Conservation (phyloP, 1,140 invertebrate species). For the Heliconius nattereri region DNA sequence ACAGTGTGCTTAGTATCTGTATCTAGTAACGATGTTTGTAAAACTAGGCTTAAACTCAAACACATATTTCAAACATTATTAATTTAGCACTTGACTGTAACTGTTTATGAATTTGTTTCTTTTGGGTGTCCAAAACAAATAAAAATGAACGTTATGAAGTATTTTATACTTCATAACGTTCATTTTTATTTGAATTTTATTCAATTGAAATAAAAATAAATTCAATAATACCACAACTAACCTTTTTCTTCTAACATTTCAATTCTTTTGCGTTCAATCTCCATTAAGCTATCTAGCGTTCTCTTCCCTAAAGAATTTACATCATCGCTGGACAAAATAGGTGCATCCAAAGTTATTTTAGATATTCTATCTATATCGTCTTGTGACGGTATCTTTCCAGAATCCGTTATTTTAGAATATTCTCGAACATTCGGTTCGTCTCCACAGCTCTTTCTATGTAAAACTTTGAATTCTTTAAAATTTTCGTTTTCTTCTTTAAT, state of each 20-base stretch:
- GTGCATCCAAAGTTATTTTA: slow-evolving; percentile 90
- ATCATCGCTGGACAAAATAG: slow-evolving; percentile 85
- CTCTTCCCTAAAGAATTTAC: slow-evolving; percentile 88
- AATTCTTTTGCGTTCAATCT: slow-evolving; percentile 93
- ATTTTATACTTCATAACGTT: too few relatives aligned
- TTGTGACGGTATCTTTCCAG: slow-evolving; percentile 85
- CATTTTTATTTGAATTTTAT: too few relatives aligned
- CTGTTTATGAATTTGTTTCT: too few relatives aligned
- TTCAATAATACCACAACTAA: slow-evolving; percentile 64
- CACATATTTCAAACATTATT: background rate
- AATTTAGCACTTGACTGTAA: too few relatives aligned
- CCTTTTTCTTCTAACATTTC: slow-evolving; percentile 95
- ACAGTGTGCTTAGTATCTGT: too few relatives aligned
- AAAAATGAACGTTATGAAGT: too few relatives aligned
- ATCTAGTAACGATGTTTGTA: too few relatives aligned
- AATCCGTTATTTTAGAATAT: slow-evolving; percentile 64
- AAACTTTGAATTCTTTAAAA: slow-evolving; percentile 27
- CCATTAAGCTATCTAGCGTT: slow-evolving; percentile 93
- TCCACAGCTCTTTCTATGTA: slow-evolving; percentile 77
- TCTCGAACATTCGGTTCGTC: slow-evolving; percentile 70
- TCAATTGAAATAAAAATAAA: too few relatives aligned
- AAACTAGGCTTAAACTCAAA: background rate
- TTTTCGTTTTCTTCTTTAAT: slow-evolving; percentile 57
- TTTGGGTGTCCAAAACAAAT: too few relatives aligned
- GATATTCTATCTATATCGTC: slow-evolving; percentile 94